Evolutionary conservation across 2,888 invertebrate genomes (phyloP), one percentile per base, ranked within the genome.

Genomic region (Stenoptilia bipunctidactyla): DNA sequence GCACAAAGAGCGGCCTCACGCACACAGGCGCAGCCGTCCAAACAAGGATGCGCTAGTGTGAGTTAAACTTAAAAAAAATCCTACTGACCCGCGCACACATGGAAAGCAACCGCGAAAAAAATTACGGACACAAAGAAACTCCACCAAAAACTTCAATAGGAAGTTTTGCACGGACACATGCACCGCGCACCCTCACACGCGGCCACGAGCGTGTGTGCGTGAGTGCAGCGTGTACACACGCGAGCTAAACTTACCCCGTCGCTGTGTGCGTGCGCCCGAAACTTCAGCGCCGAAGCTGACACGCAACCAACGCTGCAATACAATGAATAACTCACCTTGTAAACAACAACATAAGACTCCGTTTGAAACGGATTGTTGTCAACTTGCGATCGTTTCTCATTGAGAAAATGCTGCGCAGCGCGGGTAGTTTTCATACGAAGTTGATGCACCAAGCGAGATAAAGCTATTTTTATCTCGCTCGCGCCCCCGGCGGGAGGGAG

Each of bases 91-190:
- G 64, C 79, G 68, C 83, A 80, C 79, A 77, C 73, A 60, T 40
- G 48, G 53, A 45, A 43, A 50, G 50, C 44, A 47, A 50, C 61
- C 65, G 73, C 77, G 76, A 74, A 83, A 83, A 83, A 83, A 83
- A 82, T 82, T 79, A 83, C 82, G 58, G 79, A 80, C 82, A 83
- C 82, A 83, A 82, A 82, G 80, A 83, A 80, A 76, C 68, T 77
- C 74, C 64, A 71, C 80, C 77, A 61, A 80, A 83, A 82, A 82
- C 76, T 83, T 82, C 66, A 69, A 72, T 75, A 76, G 61, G 63
- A 80, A 82, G 80, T 82, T 80, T 73, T 70, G 66, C 52, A 63
- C 66, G 43, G 72, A 72, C 73, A 76, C 72, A 15, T 0, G 2
- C 15, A 15, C 5, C 15, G 2, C 5, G 0, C 47, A 49, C 63